These are phyloP conservation scores for Morelia viridis DNA, from an alignment of 2,797 vertebrate genomes.

Conservation along the genomic window DNA sequence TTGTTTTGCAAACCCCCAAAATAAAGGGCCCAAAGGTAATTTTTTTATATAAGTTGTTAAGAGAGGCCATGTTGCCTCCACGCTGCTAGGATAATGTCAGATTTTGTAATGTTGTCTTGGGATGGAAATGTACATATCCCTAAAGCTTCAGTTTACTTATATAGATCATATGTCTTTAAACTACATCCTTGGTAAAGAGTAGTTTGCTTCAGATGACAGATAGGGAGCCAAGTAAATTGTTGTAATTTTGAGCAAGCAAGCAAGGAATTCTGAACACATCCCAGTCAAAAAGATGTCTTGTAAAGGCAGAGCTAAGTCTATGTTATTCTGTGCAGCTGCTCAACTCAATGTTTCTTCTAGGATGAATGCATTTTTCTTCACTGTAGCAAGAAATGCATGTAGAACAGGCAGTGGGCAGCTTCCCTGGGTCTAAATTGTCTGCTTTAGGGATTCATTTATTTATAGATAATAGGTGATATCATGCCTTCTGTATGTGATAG, in stretches of 20 bases:
- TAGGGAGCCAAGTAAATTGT: not conserved
- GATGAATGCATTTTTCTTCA: not conserved
- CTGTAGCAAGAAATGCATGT: not conserved
- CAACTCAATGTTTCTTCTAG: not conserved
- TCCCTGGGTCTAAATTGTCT: not conserved
- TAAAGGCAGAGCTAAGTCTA: not conserved
- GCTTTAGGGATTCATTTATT: not conserved
- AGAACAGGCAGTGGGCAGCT: not conserved
- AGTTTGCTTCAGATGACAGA: not conserved
- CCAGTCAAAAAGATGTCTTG: not conserved
- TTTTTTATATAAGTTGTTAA: not conserved
- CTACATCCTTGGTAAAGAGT: not conserved
- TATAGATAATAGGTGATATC: not conserved
- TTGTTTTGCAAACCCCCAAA: not conserved
- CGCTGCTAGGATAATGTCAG: not conserved
- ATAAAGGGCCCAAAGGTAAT: not conserved
- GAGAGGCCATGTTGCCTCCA: not conserved
- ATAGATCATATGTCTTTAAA: not conserved
- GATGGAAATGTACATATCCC: not conserved
- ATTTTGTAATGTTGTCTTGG: not conserved
- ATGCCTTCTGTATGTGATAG: not conserved
- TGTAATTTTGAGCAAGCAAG: not conserved
- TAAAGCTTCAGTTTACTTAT: not conserved
- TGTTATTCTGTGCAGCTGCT: not conserved
- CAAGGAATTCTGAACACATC: not conserved